Evolutionary conservation across 2,113 vertebrate genomes (phyloP).

Genomic region (Peromyscus leucopus): DNA sequence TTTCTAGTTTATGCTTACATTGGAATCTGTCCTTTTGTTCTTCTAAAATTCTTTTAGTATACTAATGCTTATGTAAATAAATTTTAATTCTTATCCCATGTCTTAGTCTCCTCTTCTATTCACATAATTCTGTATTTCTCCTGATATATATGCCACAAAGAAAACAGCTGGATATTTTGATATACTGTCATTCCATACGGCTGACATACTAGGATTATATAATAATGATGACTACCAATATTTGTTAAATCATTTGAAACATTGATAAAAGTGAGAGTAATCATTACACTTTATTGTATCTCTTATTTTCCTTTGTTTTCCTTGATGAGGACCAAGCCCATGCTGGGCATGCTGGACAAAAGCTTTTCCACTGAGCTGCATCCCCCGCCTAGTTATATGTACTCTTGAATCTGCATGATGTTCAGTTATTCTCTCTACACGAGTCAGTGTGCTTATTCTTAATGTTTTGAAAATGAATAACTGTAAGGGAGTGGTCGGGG

Average conservation of each 20-base stretch:
- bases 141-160: neutral
- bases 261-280: neutral
- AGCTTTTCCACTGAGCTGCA: neutral
- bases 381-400: neutral
- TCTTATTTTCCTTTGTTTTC: neutral
- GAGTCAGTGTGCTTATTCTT: constrained; percentile 18
- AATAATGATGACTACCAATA: neutral
- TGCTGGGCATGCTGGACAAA: too few relatives aligned
- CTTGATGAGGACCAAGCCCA: too few relatives aligned
- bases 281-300: neutral
- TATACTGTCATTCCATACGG: neutral
- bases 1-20: constrained; percentile 17
- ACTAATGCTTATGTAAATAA: neutral
- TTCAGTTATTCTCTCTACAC: neutral
- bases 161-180: neutral
- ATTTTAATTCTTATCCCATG: neutral
- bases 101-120: neutral
- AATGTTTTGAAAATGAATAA: neutral
- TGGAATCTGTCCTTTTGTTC: neutral
- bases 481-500: neutral
- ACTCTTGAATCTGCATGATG: neutral
- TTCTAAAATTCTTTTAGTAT: neutral
- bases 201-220: neutral
- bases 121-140: constrained; percentile 5
- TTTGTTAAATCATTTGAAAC: constrained; percentile 11